A percentile compares a stretch with the other conserved stretches of the same genome.
Conservation (phyloP, 2,113 vertebrate genomes). For the Scartelaos histophorus region DNA sequence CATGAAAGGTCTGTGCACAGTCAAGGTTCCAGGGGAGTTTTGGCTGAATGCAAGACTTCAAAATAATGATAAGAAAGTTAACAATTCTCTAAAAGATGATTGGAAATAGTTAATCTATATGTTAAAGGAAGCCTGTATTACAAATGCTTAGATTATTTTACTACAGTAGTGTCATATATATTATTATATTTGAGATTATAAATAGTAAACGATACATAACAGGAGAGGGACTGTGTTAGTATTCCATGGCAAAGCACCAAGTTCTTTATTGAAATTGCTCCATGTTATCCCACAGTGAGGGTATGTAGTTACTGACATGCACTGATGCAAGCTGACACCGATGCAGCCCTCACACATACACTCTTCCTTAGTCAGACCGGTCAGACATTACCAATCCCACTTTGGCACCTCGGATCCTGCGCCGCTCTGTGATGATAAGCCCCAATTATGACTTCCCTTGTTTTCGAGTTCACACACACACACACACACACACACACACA, state of each 20-base stretch:
- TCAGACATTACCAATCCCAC: conserved; percentile 65
- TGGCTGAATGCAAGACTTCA: not conserved
- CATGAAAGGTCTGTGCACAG: not conserved
- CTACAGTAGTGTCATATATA: not conserved
- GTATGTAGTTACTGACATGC: not conserved
- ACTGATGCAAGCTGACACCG: not conserved
- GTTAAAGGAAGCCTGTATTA: no score
- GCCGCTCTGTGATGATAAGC: conserved; percentile 63
- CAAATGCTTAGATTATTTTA: not conserved
- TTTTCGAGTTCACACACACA: conserved; percentile 46
- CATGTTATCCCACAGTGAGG: not conserved
- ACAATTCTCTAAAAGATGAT: no score
- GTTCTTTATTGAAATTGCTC: not conserved
- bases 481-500: conserved; percentile 51
- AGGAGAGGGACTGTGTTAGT: not conserved
- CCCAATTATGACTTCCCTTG: conserved; percentile 73
- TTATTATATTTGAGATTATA: not conserved
- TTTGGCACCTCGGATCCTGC: conserved; percentile 75
- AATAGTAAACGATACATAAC: not conserved
- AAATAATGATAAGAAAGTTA: no score
- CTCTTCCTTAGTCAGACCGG: conserved; percentile 36
- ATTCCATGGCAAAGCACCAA: not conserved
- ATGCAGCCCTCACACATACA: conserved; percentile 49
- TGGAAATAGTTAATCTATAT: no score
- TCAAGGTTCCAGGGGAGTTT: not conserved